Percentiles rank a stretch among this genome's conserved stretches.
phyloP scores from a whole-genome alignment of 2,888 invertebrate species.

The Cheilosia variabilis region DNA sequence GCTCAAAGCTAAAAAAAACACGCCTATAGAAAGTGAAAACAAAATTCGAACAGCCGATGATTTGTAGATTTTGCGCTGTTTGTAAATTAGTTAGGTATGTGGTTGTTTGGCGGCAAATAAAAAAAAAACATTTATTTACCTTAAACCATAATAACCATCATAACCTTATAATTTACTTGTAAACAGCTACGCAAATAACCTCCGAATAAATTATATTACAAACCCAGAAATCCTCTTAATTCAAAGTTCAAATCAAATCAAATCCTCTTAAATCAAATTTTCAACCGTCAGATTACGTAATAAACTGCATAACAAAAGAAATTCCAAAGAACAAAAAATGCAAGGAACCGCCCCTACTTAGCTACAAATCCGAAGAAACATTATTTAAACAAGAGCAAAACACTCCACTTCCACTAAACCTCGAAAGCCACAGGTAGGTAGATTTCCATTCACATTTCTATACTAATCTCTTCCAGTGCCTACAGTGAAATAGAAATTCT shows the following conservation, averaged over 20 bases:
- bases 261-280: conserved; percentile 28
- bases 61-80: no score
- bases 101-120: no score
- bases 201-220: no score
- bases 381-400: conserved; percentile 21
- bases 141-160: no score
- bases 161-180: no score
- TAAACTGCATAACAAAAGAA: conserved; percentile 18
- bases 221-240: background rate
- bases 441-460: conserved; percentile 2
- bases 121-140: no score
- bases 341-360: conserved; percentile 21
- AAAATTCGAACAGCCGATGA: no score
- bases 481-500: conserved; percentile 25
- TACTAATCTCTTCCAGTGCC: conserved; percentile 15
- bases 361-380: background rate
- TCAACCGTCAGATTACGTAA: conserved; percentile 19
- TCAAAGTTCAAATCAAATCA: conserved; percentile 5
- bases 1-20: no score
- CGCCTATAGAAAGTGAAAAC: no score
- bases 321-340: conserved; percentile 2
- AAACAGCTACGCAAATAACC: no score
- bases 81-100: no score
- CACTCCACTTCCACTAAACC: conserved; percentile 3
- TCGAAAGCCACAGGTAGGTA: conserved; percentile 25